A percentile compares a stretch with the other conserved stretches of the same genome.
These are phyloP conservation scores for Sitodiplosis mosellana DNA, from an alignment of 1,140 invertebrate genomes.

Conservation along the genomic window DNA sequence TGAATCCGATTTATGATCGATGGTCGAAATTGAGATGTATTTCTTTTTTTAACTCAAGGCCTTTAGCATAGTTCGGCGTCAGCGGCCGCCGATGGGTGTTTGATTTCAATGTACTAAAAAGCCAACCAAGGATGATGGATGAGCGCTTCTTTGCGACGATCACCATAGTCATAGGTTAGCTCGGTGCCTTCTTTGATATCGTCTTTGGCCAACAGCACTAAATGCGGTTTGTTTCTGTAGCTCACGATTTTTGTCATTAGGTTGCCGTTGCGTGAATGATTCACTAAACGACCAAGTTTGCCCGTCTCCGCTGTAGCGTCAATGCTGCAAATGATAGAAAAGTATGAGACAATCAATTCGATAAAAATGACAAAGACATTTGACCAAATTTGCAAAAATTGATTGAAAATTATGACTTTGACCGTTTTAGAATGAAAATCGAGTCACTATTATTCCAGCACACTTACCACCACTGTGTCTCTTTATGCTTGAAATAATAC, in stretches of 20 bases:
- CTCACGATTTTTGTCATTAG: conserved; percentile 73
- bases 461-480: conserved; percentile 81
- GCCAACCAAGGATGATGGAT: conserved; percentile 93
- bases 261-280: conserved; percentile 92
- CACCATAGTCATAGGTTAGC: conserved; percentile 94
- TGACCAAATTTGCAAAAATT: no score
- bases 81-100: no score
- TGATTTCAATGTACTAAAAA: conserved; percentile 26
- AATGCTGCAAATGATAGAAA: conserved; percentile 39
- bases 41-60: no score
- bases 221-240: conserved; percentile 55
- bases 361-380: no score
- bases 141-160: conserved; percentile 74
- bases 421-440: no score
- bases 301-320: conserved; percentile 88
- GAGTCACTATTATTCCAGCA: no score
- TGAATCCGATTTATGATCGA: no score
- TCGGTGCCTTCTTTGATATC: conserved; percentile 79
- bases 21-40: no score
- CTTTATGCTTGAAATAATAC: conserved; percentile 93
- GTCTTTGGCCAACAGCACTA: conserved; percentile 77
- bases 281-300: conserved; percentile 80
- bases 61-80: no score
- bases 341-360: no score
- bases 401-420: no score